Evolutionary conservation across 2,113 vertebrate species (phyloP).

Genomic region (Rana temporaria): DNA sequence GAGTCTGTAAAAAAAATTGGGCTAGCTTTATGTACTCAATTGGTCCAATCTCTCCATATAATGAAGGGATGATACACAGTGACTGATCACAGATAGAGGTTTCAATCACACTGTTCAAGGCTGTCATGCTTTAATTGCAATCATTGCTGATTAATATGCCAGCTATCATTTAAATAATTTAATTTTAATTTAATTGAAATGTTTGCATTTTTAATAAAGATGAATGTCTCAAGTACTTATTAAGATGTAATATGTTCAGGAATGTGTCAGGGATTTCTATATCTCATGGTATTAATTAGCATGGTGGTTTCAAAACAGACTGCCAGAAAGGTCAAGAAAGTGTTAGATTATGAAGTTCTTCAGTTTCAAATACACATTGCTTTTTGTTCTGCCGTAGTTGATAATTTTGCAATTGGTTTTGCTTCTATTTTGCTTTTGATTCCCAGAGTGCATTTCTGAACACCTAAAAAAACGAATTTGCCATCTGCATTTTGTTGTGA

Average conservation of each 20-base stretch:
- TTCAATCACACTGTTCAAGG: constrained; percentile 16
- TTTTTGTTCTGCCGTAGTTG: too few species aligned
- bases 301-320: constrained; percentile 22
- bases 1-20: too few species aligned
- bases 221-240: constrained; percentile 29
- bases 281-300: constrained; percentile 19
- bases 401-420: too few species aligned
- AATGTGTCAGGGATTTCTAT: neutral
- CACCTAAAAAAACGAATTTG: too few species aligned
- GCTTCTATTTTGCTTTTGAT: too few species aligned
- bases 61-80: constrained; percentile 9
- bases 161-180: constrained; percentile 12
- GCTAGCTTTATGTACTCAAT: too few species aligned
- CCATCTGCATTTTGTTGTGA: too few species aligned
- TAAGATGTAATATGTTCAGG: constrained; percentile 28
- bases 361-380: neutral
- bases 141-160: constrained; percentile 36
- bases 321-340: neutral
- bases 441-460: too few species aligned
- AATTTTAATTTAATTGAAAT: constrained; percentile 42
- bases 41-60: neutral
- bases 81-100: neutral
- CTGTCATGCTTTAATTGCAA: neutral
- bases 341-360: neutral
- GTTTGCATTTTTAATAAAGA: constrained; percentile 39